phyloP scores from a whole-genome alignment of 2,797 vertebrate species.

The Danio kyathit region DNA sequence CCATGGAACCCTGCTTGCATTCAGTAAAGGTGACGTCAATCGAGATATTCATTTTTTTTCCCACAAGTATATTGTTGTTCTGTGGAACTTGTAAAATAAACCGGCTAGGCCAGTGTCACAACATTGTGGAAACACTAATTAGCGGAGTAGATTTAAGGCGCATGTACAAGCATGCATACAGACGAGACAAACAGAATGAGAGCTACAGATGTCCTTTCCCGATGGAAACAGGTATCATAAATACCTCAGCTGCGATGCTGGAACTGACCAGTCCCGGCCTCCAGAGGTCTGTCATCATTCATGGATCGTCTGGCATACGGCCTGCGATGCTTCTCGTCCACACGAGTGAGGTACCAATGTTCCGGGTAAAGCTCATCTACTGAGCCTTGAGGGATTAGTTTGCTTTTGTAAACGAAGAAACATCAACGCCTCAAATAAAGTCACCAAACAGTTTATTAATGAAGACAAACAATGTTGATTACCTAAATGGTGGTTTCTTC shows the following conservation, averaged over 20 bases:
- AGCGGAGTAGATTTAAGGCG: background rate
- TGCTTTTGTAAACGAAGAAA: conserved; percentile 73
- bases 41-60: no score
- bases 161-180: background rate
- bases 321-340: conserved; percentile 95
- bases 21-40: no score
- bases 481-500: conserved; percentile 95
- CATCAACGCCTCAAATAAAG: background rate
- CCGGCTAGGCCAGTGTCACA: no score
- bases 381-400: conserved; percentile 88
- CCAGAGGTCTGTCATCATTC: conserved; percentile 79
- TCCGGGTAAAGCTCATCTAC: conserved; percentile 90
- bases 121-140: no score
- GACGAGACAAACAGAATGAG: no score
- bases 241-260: conserved; percentile 82
- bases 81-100: no score
- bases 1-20: no score
- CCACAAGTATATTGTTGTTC: no score
- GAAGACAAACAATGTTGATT: conserved; percentile 45
- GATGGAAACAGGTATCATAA: background rate
- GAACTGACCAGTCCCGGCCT: conserved; percentile 81
- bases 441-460: background rate
- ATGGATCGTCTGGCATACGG: conserved; percentile 86
- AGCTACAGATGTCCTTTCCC: no score
- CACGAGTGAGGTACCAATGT: conserved; percentile 95